phyloP scores from a whole-genome alignment of 1,140 invertebrate species.

The Habropoda laboriosa region DNA sequence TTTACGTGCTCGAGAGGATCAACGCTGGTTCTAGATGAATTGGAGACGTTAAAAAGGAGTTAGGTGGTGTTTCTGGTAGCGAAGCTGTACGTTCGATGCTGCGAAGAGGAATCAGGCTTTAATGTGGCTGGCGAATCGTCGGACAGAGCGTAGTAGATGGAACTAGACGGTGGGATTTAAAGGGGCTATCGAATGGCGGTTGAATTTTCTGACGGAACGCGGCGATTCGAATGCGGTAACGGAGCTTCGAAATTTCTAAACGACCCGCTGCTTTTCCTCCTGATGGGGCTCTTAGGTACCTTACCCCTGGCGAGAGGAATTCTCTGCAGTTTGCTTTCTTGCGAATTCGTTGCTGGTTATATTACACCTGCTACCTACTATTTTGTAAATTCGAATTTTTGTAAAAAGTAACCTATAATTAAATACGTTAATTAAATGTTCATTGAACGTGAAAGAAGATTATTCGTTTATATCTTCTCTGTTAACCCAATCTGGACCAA shows the following conservation, averaged over 20 bases:
- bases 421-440: too few relatives aligned
- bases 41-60: constrained; percentile 19
- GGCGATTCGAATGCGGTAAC: not conserved
- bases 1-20: too few relatives aligned
- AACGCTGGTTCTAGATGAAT: constrained; percentile 1
- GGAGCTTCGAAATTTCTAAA: not conserved
- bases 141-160: not conserved
- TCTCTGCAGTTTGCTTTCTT: not conserved
- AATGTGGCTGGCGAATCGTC: not conserved
- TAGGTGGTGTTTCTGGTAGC: not conserved
- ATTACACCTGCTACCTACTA: too few relatives aligned
- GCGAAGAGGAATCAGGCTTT: not conserved
- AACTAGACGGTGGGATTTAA: not conserved
- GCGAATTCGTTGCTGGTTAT: not conserved
- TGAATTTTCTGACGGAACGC: not conserved
- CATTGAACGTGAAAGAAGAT: too few relatives aligned
- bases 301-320: not conserved
- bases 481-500: too few relatives aligned
- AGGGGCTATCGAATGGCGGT: not conserved
- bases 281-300: not conserved
- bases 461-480: too few relatives aligned
- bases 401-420: too few relatives aligned
- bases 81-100: not conserved
- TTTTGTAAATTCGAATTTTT: too few relatives aligned
- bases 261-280: not conserved